These are phyloP conservation scores for Lacerta viridis DNA, from an alignment of 2,797 vertebrate genomes.

Conservation along the genomic window DNA sequence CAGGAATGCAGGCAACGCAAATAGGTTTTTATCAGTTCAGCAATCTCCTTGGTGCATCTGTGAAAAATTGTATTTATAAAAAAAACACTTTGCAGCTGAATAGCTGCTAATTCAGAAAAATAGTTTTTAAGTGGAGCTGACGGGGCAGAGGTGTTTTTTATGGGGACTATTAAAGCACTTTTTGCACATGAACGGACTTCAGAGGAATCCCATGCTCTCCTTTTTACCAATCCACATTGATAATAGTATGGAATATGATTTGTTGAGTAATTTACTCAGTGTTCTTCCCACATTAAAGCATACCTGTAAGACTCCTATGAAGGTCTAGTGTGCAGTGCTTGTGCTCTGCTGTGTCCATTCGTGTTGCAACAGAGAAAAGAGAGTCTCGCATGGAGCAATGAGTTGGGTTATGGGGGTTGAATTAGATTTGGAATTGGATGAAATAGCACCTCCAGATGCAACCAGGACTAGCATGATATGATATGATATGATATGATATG, in stretches of 20 bases:
- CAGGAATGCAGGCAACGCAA: constrained; percentile 53
- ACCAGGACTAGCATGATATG: too few species aligned
- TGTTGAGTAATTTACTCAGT: constrained; percentile 6
- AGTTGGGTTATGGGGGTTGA: too few species aligned
- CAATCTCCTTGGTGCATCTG: not conserved
- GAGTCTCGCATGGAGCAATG: too few species aligned
- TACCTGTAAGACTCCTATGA: not conserved
- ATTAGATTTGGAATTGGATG: too few species aligned
- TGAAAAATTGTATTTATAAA: constrained; percentile 49
- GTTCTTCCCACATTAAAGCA: not conserved
- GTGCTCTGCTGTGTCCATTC: not conserved
- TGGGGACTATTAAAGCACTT: not conserved
- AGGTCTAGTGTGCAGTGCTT: not conserved
- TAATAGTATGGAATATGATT: not conserved
- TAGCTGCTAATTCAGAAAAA: not conserved
- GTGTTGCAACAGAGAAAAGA: not conserved
- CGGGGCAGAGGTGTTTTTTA: not conserved
- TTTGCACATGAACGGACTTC: not conserved
- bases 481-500: too few species aligned
- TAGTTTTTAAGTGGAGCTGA: constrained; percentile 7
- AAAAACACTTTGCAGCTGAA: constrained; percentile 48
- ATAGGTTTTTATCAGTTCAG: constrained; percentile 48
- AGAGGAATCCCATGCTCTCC: not conserved
- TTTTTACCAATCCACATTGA: constrained; percentile 7
- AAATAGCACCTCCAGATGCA: too few species aligned